Percentiles rank a stretch among this genome's conserved stretches.
Conservation (phyloP, 1,140 invertebrate genomes). For the Nymphalis io region DNA sequence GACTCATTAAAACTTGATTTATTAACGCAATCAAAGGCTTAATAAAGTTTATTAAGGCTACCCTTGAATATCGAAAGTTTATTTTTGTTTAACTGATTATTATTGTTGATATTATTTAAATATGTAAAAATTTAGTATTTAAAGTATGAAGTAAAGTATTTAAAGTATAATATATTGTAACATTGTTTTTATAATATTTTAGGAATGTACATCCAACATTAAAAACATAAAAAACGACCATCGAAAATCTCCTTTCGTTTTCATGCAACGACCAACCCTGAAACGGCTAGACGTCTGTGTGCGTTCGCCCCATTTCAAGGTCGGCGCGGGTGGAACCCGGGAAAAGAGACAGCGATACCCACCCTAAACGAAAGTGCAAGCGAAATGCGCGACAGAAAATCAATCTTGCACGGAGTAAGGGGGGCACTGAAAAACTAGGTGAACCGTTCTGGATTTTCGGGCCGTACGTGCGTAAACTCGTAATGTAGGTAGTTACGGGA, state of each 20-base stretch:
- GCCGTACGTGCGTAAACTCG: conserved; percentile 32
- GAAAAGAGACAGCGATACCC: conserved; percentile 51
- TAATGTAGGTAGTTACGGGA: conserved; percentile 20
- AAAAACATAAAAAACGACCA: conserved; percentile 10
- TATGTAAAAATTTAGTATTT: no score
- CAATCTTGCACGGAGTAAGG: conserved; percentile 72
- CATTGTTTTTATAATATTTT: background rate
- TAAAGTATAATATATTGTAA: no score
- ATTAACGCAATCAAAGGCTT: no score
- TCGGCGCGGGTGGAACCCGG: conserved; percentile 58
- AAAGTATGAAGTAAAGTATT: no score
- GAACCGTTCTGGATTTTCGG: conserved; percentile 52
- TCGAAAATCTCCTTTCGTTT: background rate
- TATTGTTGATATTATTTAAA: no score
- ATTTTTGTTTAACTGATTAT: no score
- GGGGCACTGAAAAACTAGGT: conserved; percentile 72
- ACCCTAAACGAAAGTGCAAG: conserved; percentile 72
- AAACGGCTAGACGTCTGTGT: conserved; percentile 49
- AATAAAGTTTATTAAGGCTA: no score
- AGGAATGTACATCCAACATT: background rate
- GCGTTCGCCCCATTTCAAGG: conserved; percentile 67
- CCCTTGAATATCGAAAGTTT: no score
- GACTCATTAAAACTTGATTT: no score
- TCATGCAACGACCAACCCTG: conserved; percentile 39
- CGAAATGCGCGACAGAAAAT: conserved; percentile 75